phyloP scores from a whole-genome alignment of 2,113 vertebrate genomes.

The Prietella phreatophila region DNA sequence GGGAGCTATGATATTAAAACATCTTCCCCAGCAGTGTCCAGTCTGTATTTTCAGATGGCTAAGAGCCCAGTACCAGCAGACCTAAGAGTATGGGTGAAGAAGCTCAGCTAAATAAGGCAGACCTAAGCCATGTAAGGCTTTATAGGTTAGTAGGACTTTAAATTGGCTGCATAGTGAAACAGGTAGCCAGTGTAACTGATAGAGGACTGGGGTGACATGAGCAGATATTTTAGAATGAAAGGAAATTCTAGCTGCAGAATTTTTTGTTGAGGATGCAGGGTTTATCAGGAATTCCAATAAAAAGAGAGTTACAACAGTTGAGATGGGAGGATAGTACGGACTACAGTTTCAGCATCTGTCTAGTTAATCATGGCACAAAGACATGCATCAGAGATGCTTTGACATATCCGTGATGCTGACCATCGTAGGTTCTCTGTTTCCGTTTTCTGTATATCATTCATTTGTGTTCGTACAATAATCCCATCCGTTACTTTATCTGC shows the following conservation, averaged over 20 bases:
- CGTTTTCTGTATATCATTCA: no score
- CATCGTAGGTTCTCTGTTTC: no score
- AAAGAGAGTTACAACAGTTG: background rate
- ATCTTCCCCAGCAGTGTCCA: background rate
- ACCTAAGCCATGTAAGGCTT: background rate
- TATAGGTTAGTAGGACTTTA: slow-evolving; percentile 1
- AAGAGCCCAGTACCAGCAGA: background rate
- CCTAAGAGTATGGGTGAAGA: background rate
- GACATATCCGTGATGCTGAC: no score
- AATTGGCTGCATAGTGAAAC: background rate
- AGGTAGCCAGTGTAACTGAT: background rate
- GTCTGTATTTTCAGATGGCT: background rate
- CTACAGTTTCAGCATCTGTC: background rate
- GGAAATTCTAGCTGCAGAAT: background rate
- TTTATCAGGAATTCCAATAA: background rate
- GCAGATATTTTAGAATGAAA: background rate
- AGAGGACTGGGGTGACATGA: background rate
- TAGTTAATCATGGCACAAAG: background rate
- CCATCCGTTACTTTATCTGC: no score
- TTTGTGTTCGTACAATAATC: no score
- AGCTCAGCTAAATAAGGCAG: background rate
- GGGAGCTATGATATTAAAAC: background rate
- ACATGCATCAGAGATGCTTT: background rate
- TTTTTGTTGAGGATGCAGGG: background rate
- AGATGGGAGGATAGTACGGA: background rate